Percentiles rank a stretch among this genome's conserved stretches.
Conservation (phyloP, 2,797 vertebrate genomes). For the Menidia menidia region DNA sequence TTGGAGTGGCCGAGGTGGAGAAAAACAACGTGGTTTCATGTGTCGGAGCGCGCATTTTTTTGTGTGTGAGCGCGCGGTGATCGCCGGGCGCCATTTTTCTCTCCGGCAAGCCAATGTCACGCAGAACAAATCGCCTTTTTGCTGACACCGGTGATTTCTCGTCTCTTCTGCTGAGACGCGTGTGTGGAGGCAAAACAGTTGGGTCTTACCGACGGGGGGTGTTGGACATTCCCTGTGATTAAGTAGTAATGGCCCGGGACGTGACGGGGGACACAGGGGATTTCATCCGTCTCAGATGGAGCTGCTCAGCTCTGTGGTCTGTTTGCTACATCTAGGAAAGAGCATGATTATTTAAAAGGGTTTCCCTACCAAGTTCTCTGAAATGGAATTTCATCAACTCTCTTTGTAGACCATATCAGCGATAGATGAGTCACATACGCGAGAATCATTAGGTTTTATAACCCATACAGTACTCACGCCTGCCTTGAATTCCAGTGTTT, state of each 20-base stretch:
- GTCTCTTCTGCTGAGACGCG: slow-evolving; percentile 64
- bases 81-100: slow-evolving; percentile 53
- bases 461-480: slow-evolving; percentile 41
- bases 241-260: slow-evolving; percentile 63
- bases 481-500: slow-evolving; percentile 66
- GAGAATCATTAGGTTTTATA: slow-evolving; percentile 29
- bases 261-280: slow-evolving; percentile 60
- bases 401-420: neutral
- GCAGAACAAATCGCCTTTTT: slow-evolving; percentile 71
- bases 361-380: slow-evolving; percentile 26
- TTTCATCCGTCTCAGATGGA: slow-evolving; percentile 57
- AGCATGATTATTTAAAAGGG: slow-evolving; percentile 48
- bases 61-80: slow-evolving; percentile 44
- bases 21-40: slow-evolving; percentile 29
- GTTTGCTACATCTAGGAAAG: slow-evolving; percentile 40
- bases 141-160: slow-evolving; percentile 76
- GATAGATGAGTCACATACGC: slow-evolving; percentile 16
- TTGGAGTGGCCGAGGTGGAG: slow-evolving; percentile 31
- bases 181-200: slow-evolving; percentile 71
- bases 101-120: slow-evolving; percentile 67
- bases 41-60: slow-evolving; percentile 11
- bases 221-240: slow-evolving; percentile 74
- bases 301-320: slow-evolving; percentile 43
- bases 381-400: slow-evolving; percentile 7
- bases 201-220: slow-evolving; percentile 53